These are phyloP conservation scores for Xanthorhoe designata DNA, from an alignment of 2,888 invertebrate genomes.

Conservation along the genomic window DNA sequence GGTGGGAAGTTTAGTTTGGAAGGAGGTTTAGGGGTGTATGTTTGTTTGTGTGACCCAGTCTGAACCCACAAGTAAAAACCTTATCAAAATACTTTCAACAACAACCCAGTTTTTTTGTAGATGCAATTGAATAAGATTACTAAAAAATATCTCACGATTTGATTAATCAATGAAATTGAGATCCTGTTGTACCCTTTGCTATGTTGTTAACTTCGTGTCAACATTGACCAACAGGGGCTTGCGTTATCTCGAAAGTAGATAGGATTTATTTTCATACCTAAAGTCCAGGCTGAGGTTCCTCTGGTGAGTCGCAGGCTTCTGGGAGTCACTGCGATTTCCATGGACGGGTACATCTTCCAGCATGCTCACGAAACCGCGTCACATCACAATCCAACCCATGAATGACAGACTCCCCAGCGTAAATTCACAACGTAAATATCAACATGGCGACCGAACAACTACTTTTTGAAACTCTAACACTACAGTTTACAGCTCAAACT, in stretches of 20 bases:
- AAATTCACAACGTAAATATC: slow-evolving; percentile 79
- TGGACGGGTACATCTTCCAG: slow-evolving; percentile 84
- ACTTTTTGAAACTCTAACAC: slow-evolving; percentile 38
- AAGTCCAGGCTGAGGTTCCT: slow-evolving; percentile 96
- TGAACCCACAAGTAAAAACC: too few species aligned
- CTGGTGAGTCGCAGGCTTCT: slow-evolving; percentile 88
- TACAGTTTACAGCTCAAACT: slow-evolving; percentile 39
- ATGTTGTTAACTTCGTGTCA: neutral
- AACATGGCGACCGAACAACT: slow-evolving; percentile 76
- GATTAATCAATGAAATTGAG: neutral
- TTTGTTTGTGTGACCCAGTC: too few species aligned
- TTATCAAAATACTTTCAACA: too few species aligned
- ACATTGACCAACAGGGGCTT: neutral
- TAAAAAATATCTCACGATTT: neutral
- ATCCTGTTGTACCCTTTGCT: neutral
- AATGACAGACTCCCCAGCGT: slow-evolving; percentile 55
- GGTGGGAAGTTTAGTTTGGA: too few species aligned
- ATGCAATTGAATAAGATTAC: neutral
- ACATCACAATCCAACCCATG: slow-evolving; percentile 71
- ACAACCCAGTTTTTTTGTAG: too few species aligned
- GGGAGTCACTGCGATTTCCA: slow-evolving; percentile 76
- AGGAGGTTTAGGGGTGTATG: too few species aligned
- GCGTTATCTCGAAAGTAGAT: slow-evolving; percentile 9
- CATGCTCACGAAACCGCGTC: slow-evolving; percentile 76
- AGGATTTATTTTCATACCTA: slow-evolving; percentile 84